Conservation (phyloP, 2,113 vertebrate species). For the Synodontis membranacea region DNA sequence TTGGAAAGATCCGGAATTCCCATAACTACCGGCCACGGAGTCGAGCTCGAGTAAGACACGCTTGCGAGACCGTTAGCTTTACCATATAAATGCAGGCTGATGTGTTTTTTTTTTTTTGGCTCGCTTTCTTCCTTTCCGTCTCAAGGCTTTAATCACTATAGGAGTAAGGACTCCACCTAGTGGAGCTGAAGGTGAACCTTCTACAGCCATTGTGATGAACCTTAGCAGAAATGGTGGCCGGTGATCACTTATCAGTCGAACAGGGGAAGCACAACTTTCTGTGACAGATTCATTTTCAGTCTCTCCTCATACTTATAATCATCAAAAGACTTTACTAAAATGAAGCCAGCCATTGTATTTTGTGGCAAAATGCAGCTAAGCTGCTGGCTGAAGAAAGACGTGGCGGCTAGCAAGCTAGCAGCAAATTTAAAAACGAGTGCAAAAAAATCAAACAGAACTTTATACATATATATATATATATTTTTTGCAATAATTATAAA, state of each 20-base stretch:
- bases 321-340: not conserved
- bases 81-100: not conserved
- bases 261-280: not conserved
- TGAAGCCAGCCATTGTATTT: not conserved
- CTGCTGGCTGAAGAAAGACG: not conserved
- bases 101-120: too few relatives aligned
- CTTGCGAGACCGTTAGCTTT: not conserved
- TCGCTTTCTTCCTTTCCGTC: not conserved
- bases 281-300: not conserved
- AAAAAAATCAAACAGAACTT: too few relatives aligned
- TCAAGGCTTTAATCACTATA: not conserved
- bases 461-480: too few relatives aligned
- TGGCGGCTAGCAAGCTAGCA: not conserved
- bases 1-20: slow-evolving; percentile 7
- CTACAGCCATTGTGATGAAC: too few relatives aligned
- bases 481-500: too few relatives aligned
- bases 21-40: not conserved
- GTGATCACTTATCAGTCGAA: not conserved
- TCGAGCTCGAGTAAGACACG: not conserved
- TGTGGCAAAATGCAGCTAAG: not conserved
- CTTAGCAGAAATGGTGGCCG: not conserved
- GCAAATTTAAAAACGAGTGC: too few relatives aligned
- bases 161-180: slow-evolving; percentile 32
- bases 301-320: not conserved
- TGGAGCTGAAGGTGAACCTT: slow-evolving; percentile 27